Base-by-base conservation (phyloP, 2,797 vertebrate genomes). In the Scolopax bukidnonensis region DNA sequence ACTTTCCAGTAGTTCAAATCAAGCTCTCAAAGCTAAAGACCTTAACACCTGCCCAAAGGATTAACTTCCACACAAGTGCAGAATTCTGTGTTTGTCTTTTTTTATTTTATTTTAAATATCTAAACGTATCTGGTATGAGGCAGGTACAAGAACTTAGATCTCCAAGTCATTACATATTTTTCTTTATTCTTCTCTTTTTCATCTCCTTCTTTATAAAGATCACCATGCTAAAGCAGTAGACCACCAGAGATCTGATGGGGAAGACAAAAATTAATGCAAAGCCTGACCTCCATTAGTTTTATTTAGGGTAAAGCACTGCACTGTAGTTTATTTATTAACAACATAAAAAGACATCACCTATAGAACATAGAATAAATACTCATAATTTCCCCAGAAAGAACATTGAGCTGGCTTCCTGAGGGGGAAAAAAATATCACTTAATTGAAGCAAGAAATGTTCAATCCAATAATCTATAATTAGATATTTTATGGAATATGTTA, bases 391-490 rank as follows among this genome's bases (percentile, higher is more conserved):
- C 84, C 75, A 84, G 91, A 76, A 96, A 87, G 74, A 90, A 80
- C 96, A 94, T 33, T 60, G 84, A 95, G 80, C 78, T 43, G 38
- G 38, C 71, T 90, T 96, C 96, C 94, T 95, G 86, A 96, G 94
- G 94, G 92, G 84, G 6, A 84, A 96, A 93, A 90, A 43, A n/a
- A 51, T 74, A 84, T 89, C 89, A 83, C 78, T 95, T 96, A 96
- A 95, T 96, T 95, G 95, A 96, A 96, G 90, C 81, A 93, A 97
- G 96, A 96, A 94, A 96, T 93, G 91, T 93, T 84, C 96, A 97
- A 96, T 97, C 95, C 96, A 96, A 96, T 96, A 96, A 96, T 96
- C 96, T 91, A 96, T 95, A 96, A 97, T 97, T 96, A 97, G 93
- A 85, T 96, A 93, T 95, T 96, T 96, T 95, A 97, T 96, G 94